These are phyloP conservation scores for Nebria brevicollis DNA, from an alignment of 2,888 invertebrate species.

Conservation along the genomic window DNA sequence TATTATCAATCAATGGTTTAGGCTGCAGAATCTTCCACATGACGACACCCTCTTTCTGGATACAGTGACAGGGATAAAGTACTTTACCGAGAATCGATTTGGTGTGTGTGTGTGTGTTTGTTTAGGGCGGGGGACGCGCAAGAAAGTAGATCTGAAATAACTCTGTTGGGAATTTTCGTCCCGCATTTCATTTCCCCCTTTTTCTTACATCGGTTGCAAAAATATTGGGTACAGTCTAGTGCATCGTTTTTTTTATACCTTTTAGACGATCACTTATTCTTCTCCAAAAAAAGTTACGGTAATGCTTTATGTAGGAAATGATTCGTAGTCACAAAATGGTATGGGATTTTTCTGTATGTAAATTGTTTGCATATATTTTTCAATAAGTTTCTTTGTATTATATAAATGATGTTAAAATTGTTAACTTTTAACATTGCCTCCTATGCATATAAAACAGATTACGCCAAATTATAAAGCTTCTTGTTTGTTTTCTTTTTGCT, in stretches of 20 bases:
- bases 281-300: neutral
- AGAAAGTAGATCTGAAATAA: conserved; percentile 29
- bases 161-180: conserved; percentile 45
- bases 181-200: conserved; percentile 28
- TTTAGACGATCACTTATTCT: neutral
- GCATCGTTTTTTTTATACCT: conserved; percentile 1
- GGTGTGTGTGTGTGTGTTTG: conserved; percentile 12
- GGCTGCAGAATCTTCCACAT: conserved; percentile 40
- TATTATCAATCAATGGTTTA: conserved; percentile 44
- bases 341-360: too few relatives aligned
- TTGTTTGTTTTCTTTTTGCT: neutral
- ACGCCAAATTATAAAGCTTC: neutral
- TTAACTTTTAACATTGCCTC: too few relatives aligned
- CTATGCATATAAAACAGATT: neutral
- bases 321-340: too few relatives aligned
- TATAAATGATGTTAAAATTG: too few relatives aligned
- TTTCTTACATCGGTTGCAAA: conserved; percentile 19
- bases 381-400: too few relatives aligned
- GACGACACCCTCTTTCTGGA: conserved; percentile 36
- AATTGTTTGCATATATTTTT: too few relatives aligned
- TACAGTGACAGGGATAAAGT: conserved; percentile 45
- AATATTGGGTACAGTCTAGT: conserved; percentile 38
- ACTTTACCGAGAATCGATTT: conserved; percentile 44
- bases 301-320: too few relatives aligned
- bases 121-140: too few relatives aligned